Evolutionary conservation across 2,113 vertebrate genomes (phyloP).

Genomic region (Deroptyus accipitrinus): DNA sequence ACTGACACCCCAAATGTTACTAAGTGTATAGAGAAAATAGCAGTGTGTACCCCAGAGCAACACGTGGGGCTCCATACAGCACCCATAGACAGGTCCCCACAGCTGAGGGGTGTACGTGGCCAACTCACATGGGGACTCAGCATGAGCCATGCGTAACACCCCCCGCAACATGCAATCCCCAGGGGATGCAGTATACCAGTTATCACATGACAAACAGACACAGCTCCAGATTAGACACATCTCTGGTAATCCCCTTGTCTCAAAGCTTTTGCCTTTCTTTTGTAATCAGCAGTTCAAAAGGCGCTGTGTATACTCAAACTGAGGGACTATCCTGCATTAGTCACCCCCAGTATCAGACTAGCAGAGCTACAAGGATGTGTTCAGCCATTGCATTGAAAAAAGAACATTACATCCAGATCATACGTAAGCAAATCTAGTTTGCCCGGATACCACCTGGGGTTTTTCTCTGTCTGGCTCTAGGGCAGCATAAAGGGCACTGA

Average conservation of each 20-base stretch:
- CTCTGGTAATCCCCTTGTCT: constrained; percentile 35
- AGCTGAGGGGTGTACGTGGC: background rate
- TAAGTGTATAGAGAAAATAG: background rate
- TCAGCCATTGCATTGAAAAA: background rate
- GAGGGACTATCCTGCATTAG: constrained; percentile 54
- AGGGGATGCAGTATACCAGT: background rate
- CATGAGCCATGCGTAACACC: accelerated
- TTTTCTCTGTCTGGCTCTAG: background rate
- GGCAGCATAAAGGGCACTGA: background rate
- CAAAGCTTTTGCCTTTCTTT: constrained; percentile 32
- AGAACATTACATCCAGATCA: constrained; percentile 9
- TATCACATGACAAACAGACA: background rate
- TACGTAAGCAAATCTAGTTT: background rate
- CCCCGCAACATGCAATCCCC: background rate
- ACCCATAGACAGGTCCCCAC: accelerated
- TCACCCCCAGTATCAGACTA: background rate
- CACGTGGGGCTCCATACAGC: background rate
- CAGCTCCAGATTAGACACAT: background rate
- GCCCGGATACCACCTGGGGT: background rate
- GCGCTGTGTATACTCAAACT: background rate
- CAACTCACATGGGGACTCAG: accelerated
- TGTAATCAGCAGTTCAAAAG: background rate
- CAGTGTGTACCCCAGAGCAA: background rate
- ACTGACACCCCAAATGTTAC: background rate
- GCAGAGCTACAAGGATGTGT: background rate